These are phyloP conservation scores for Lasioglossum leucozonium DNA, from an alignment of 2,888 invertebrate genomes.

Conservation along the genomic window DNA sequence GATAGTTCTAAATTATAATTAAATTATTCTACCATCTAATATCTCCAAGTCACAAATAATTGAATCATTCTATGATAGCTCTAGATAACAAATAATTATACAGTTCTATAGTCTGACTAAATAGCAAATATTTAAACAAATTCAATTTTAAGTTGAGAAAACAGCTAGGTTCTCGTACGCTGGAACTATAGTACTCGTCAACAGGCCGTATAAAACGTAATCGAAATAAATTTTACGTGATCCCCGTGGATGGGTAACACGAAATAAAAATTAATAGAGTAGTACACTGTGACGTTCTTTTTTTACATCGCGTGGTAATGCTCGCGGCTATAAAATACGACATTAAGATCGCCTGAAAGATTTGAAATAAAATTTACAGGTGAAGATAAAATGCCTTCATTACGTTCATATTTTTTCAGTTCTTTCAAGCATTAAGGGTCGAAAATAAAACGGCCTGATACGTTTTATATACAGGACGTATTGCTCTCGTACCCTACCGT, in stretches of 20 bases:
- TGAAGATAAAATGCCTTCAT: slow-evolving; percentile 13
- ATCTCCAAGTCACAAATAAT: too few relatives aligned
- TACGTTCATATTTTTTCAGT: background rate
- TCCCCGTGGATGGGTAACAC: background rate
- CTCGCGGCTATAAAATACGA: slow-evolving; percentile 12
- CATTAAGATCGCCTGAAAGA: slow-evolving; percentile 11
- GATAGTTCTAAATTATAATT: background rate
- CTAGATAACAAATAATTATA: background rate
- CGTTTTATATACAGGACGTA: background rate
- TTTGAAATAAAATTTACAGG: slow-evolving; percentile 4
- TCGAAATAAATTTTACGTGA: background rate
- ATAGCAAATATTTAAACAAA: background rate
- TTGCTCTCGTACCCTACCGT: background rate
- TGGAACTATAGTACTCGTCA: background rate
- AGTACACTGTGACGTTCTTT: slow-evolving; percentile 3
- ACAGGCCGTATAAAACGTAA: background rate
- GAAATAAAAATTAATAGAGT: slow-evolving; percentile 21
- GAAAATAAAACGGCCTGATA: background rate
- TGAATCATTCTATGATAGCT: background rate
- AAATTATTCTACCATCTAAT: background rate
- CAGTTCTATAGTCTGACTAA: background rate
- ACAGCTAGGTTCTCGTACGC: background rate
- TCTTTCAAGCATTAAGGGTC: background rate
- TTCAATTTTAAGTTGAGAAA: background rate
- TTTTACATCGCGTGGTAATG: slow-evolving; percentile 24